A percentile compares a stretch with the other conserved stretches of the same genome.
Conservation (phyloP, 2,113 vertebrate species). For the Chunga burmeisteri region DNA sequence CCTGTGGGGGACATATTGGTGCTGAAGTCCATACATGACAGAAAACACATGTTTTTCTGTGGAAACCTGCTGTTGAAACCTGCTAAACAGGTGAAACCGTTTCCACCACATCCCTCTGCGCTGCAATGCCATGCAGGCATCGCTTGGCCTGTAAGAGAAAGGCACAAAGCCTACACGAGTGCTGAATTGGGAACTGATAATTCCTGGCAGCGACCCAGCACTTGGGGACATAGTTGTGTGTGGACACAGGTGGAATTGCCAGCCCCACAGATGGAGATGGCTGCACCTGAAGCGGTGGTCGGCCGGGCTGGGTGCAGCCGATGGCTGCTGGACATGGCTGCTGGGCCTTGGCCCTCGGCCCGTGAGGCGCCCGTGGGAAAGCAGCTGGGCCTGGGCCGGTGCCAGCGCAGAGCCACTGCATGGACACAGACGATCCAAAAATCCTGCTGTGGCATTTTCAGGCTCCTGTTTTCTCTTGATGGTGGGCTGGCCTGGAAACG, state of each 20-base stretch:
- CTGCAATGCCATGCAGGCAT: background rate
- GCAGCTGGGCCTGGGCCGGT: background rate
- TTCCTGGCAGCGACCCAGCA: background rate
- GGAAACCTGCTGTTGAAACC: background rate
- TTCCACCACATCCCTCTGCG: background rate
- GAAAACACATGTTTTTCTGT: background rate
- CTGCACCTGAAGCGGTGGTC: accelerated
- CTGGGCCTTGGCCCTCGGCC: accelerated
- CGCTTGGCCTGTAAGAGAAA: accelerated
- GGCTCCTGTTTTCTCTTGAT: background rate
- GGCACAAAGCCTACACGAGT: background rate
- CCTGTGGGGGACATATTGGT: background rate
- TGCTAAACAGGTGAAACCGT: background rate
- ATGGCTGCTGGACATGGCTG: background rate
- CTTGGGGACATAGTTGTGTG: accelerated
- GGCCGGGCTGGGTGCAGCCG: background rate
- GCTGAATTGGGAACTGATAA: background rate
- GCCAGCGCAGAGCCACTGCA: background rate
- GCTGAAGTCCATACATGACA: background rate
- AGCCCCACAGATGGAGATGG: background rate
- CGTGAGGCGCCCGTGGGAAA: background rate
- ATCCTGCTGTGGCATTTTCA: background rate
- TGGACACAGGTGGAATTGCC: background rate
- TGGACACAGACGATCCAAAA: background rate
- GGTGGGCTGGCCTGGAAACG: accelerated